phyloP scores from a whole-genome alignment of 2,888 invertebrate genomes.

The Morpho achilles region DNA sequence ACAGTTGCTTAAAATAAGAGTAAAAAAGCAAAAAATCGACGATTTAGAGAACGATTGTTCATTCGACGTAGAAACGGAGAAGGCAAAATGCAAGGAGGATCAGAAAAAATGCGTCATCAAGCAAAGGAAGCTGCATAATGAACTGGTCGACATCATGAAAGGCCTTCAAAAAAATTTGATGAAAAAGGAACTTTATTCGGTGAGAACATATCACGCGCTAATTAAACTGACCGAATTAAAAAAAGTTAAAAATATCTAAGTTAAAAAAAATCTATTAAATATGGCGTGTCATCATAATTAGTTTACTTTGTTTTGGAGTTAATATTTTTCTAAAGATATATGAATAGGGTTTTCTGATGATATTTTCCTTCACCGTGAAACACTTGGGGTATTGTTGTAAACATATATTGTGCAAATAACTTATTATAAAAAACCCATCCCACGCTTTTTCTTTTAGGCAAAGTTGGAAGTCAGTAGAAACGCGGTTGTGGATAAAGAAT shows the following conservation, averaged over 20 bases:
- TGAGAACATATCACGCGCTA: slow-evolving; percentile 18
- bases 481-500: slow-evolving; percentile 51
- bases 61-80: slow-evolving; percentile 50
- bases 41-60: slow-evolving; percentile 51
- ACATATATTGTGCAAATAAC: too few species aligned
- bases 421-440: too few species aligned
- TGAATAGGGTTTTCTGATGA: too few species aligned
- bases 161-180: slow-evolving; percentile 40
- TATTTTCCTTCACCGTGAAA: too few species aligned
- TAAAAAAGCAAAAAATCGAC: slow-evolving; percentile 50
- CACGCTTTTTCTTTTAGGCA: slow-evolving; percentile 35
- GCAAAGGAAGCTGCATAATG: slow-evolving; percentile 46
- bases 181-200: slow-evolving; percentile 52
- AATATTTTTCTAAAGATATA: too few species aligned
- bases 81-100: slow-evolving; percentile 33
- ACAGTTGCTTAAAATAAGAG: slow-evolving; percentile 49
- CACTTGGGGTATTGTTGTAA: too few species aligned
- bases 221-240: too few species aligned
- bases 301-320: too few species aligned
- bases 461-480: slow-evolving; percentile 55
- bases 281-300: too few species aligned
- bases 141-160: slow-evolving; percentile 37
- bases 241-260: too few species aligned
- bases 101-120: slow-evolving; percentile 45
- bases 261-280: too few species aligned